phyloP scores from a whole-genome alignment of 1,140 invertebrate genomes.

The Panagrolaimus sp. region DNA sequence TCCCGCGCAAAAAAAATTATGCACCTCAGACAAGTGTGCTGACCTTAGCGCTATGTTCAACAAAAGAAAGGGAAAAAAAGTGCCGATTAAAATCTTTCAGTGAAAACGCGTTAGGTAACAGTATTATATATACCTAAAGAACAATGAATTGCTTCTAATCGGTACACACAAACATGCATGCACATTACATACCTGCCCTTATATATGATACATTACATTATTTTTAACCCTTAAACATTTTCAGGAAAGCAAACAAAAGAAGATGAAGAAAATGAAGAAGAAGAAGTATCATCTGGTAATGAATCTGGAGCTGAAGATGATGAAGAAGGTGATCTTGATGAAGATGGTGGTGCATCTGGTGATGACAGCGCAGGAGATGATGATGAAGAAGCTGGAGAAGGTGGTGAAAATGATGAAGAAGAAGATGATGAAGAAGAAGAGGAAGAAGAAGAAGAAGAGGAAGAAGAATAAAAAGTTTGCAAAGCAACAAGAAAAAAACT shows the following conservation, averaged over 20 bases:
- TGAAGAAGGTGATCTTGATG: constrained; percentile 5
- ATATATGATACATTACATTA: too few relatives aligned
- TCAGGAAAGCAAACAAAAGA: not conserved
- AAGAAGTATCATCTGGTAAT: not conserved
- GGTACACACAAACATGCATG: too few relatives aligned
- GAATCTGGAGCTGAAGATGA: constrained; percentile 9
- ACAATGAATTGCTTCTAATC: too few relatives aligned
- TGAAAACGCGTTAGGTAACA: too few relatives aligned
- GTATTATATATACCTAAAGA: too few relatives aligned
- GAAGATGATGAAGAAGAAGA: constrained; percentile 8
- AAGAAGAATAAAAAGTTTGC: not conserved
- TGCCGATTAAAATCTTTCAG: too few relatives aligned
- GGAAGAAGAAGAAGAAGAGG: not conserved
- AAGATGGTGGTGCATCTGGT: not conserved
- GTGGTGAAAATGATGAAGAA: not conserved
- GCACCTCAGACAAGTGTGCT: too few relatives aligned
- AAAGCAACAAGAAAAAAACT: too few relatives aligned
- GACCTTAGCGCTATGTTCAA: too few relatives aligned
- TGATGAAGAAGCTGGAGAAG: constrained; percentile 4
- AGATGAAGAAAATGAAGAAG: constrained; percentile 2
- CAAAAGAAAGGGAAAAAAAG: too few relatives aligned
- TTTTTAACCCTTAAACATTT: not conserved
- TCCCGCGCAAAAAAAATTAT: too few relatives aligned
- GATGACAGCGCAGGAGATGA: not conserved
- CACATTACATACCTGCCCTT: too few relatives aligned